phyloP scores from a whole-genome alignment of 2,888 invertebrate species.

The Eugnorisma glareosa region DNA sequence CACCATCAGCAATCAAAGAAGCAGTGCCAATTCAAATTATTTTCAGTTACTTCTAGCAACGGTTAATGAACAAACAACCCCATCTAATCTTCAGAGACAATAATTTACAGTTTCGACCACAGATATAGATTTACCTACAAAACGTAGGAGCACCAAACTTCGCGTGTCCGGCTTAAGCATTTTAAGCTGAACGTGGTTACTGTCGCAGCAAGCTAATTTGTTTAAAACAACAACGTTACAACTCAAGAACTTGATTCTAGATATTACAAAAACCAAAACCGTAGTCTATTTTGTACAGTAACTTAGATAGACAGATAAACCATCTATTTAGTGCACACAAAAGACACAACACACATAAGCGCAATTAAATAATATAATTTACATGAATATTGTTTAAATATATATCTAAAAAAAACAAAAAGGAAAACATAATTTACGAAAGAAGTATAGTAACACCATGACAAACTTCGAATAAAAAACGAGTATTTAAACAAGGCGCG shows the following conservation, averaged over 20 bases:
- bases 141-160: background rate
- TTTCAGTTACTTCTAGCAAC: background rate
- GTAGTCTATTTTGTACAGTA: too few species aligned
- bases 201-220: background rate
- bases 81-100: background rate
- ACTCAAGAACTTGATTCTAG: background rate
- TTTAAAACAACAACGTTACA: background rate
- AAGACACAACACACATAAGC: too few species aligned
- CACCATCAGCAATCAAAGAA: background rate
- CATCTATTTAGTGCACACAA: too few species aligned
- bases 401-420: too few species aligned
- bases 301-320: too few species aligned
- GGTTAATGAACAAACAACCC: constrained; percentile 1
- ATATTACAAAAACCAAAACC: background rate
- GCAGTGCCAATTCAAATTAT: background rate
- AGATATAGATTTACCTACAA: background rate
- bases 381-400: too few species aligned
- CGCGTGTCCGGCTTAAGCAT: background rate
- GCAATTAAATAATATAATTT: too few species aligned
- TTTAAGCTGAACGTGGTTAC: background rate
- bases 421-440: too few species aligned
- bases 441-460: too few species aligned
- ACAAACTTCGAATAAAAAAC: too few species aligned
- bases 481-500: too few species aligned
- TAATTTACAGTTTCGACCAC: background rate